Evolutionary conservation across 30 jellyfish, hydroid and myxozoan species (phyloP), one percentile per base, ranked within the genome.

Genomic region (Pseudorhiza aurosa): DNA sequence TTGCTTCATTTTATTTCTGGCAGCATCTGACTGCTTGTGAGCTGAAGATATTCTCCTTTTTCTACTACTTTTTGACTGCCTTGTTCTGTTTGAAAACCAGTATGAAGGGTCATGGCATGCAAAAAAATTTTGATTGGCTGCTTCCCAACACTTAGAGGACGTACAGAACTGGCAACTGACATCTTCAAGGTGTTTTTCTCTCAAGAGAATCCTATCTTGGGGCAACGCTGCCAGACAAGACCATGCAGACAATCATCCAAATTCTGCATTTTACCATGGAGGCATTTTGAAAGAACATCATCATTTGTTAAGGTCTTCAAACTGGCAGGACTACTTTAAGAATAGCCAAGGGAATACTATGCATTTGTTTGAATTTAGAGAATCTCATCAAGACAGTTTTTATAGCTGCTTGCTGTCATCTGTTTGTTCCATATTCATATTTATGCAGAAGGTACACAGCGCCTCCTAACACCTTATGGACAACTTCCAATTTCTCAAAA

Each of bases 261-360:
- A 32, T 81, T 81, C 51, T 81, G 93, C 11, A 87, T 82, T n/a
- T 53, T 22, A 1, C 88, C 87, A 59, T 82, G 88, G 19, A 82
- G 49, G 49, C 94, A 82, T 50, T 59, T 68, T 2, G 37, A 25
- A 0, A 70, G 58, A 33, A 68, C 17, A 17, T 22, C 17, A 1
- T 64, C 81, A 11, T 68, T 50, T 35, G 68, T 57, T 40, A 77
- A 36, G 18, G 39, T 40, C 62, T 77, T 44, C 1, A 82, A 6
- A 82, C 56, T 55, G 94, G 88, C 50, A 25, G 3, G 1, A 82
- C 32, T 33, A 40, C 49, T 8, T 27, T 35, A 67, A 37, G 14
- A 40, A 83, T 63, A 10, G 65, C 83, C 35, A 56, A 35, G 5
- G 88, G 95, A 8, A 53, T 10, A 21, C 12, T 21, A 2, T 70